A percentile compares a stretch with the other conserved stretches of the same genome.
Evolutionary conservation across 2,797 vertebrate species (phyloP).

Genomic region (Babyrousa celebensis): DNA sequence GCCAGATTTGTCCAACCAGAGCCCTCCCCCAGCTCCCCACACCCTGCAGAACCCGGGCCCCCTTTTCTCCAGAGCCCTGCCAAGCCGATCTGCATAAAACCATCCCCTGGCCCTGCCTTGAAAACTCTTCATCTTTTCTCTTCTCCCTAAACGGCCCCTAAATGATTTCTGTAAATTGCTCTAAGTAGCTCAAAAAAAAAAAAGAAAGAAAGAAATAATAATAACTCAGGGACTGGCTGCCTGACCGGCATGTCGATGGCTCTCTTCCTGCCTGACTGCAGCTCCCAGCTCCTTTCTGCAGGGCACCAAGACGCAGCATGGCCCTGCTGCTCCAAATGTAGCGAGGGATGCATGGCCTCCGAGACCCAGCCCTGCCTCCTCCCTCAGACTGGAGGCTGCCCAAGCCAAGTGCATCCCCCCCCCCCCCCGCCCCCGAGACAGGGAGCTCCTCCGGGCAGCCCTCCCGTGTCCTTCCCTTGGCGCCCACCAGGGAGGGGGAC

Average conservation of each 20-base stretch:
- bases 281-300: background rate
- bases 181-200: constrained; percentile 87
- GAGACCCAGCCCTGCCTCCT: background rate
- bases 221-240: constrained; percentile 80
- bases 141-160: constrained; percentile 84
- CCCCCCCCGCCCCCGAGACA: background rate
- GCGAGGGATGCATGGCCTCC: background rate
- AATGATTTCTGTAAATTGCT: constrained; percentile 92
- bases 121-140: constrained; percentile 85
- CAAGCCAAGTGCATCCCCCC: background rate
- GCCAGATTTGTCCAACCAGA: background rate
- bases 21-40: background rate
- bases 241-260: constrained; percentile 88
- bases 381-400: background rate
- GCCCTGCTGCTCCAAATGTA: background rate
- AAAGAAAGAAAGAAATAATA: constrained; percentile 76
- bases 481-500: background rate
- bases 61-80: background rate
- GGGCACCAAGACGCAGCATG: background rate
- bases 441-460: background rate
- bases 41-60: background rate
- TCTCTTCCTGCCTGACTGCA: background rate
- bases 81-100: constrained; percentile 80
- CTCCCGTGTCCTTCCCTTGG: no score
- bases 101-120: constrained; percentile 72